phyloP scores from a whole-genome alignment of 2,888 invertebrate genomes.

The Cecidostiba fungosa region DNA sequence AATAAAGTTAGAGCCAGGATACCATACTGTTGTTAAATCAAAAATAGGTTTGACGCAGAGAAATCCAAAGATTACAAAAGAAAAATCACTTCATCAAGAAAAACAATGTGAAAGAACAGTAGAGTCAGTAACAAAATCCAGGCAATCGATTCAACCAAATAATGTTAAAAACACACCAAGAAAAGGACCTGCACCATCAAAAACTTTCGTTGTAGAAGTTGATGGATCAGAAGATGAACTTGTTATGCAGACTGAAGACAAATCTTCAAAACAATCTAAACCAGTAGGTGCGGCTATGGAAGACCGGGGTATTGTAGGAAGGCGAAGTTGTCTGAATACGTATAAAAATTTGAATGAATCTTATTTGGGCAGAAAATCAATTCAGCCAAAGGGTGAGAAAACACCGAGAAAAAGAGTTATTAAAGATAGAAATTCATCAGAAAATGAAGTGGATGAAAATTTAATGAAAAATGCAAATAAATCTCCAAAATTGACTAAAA shows the following conservation, averaged over 20 bases:
- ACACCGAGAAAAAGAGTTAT: neutral
- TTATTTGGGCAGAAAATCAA: neutral
- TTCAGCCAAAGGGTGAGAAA: neutral
- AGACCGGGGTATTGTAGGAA: neutral
- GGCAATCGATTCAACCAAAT: neutral
- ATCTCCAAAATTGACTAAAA: conserved; percentile 21
- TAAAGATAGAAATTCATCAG: neutral
- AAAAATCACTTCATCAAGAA: neutral
- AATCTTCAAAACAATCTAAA: neutral
- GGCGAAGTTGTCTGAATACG: neutral
- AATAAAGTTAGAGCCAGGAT: neutral
- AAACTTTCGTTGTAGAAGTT: neutral
- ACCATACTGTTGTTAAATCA: neutral
- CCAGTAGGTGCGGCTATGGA: neutral
- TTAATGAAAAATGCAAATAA: conserved; percentile 31
- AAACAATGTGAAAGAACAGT: neutral
- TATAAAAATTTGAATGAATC: neutral
- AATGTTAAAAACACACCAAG: neutral
- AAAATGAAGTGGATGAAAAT: conserved; percentile 51
- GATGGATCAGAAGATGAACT: neutral
- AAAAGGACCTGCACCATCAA: neutral
- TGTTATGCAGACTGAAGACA: too few species aligned
- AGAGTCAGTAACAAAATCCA: neutral
- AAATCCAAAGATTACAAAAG: neutral
- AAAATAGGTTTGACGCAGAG: conserved; percentile 10